These are phyloP conservation scores for Climacteris rufus DNA, from an alignment of 2,113 vertebrate genomes.

Conservation along the genomic window DNA sequence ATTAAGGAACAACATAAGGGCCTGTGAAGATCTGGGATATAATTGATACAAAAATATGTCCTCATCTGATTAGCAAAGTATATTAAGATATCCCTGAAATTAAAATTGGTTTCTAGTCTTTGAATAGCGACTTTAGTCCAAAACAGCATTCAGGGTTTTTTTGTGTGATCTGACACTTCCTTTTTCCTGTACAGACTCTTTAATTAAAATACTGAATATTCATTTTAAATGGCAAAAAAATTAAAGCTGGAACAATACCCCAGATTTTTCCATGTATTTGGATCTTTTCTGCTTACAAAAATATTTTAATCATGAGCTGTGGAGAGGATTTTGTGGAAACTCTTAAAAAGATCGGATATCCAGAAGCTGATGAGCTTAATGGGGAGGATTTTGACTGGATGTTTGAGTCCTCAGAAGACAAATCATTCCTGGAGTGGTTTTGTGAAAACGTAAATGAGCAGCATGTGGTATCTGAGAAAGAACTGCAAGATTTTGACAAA, in stretches of 20 bases:
- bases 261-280: conserved; percentile 2
- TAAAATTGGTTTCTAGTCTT: not conserved
- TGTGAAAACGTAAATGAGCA: conserved; percentile 78
- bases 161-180: conserved; percentile 16
- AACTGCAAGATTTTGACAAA: conserved; percentile 73
- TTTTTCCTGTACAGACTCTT: not conserved
- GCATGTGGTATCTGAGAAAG: conserved; percentile 76
- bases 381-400: conserved; percentile 94
- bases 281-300: conserved; percentile 2
- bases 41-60: not conserved
- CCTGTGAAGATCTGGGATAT: not conserved
- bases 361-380: conserved; percentile 74
- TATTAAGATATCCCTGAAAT: not conserved
- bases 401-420: conserved; percentile 81
- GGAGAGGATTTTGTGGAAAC: conserved; percentile 87
- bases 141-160: not conserved
- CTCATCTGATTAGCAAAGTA: not conserved
- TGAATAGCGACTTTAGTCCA: not conserved
- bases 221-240: not conserved
- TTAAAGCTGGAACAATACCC: not conserved
- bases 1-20: not conserved
- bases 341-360: conserved; percentile 82
- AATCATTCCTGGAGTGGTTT: conserved; percentile 84
- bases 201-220: conserved; percentile 4
- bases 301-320: conserved; percentile 71